Base-by-base conservation (phyloP, 2,113 vertebrate genomes). In the Pseudolaguvia tuberculata region DNA sequence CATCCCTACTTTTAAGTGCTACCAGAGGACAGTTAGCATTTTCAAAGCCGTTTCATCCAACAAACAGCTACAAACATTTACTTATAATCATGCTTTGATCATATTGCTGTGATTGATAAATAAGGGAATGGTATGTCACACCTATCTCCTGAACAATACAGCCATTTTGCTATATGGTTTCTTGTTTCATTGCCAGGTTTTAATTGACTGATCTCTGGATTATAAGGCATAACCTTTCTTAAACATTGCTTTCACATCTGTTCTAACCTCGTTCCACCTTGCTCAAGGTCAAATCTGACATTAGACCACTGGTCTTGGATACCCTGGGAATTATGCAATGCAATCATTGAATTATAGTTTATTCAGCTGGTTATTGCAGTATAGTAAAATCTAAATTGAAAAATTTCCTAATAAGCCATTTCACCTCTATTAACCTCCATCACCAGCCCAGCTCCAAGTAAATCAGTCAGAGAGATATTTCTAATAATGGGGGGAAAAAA, bases 231-330 rank as follows among this genome's bases (percentile, higher is more conserved):
- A 66, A 42, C 31, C 18, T 13, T 23, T 65, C 45, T n/a, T 23
- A 9, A 11, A 9, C 15, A 23, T 20, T 29, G 23, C 42, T 14
- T 5, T 53, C 50, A 70, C 27, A 53, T 35, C 5, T 39, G 67
- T 53, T 25, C 18, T 50, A 70, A 4, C 11, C 13, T 21, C 51
- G 66, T 18, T 15, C 63, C 63, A 67, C 52, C 73, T 72, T 76
- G 47, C 15, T 29, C 68, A 75, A 71, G 52, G 78, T 79, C 78
- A 79, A 27, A 50, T 25, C 47, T 66, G 59, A 71, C 48, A 20
- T 52, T 31, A 57, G 25, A 55, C 12, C 20, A 21, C 9, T 56
- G 47, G 23, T 53, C 66, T 50, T 48, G 27, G 51, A 31, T 53
- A 23, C 35, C 15, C 15, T 29, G 21, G 72, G 62, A 56, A 42